Percentiles rank a stretch among this genome's conserved stretches.
Evolutionary conservation across 2,888 invertebrate genomes (phyloP).

Genomic region (Agrotis ipsilon): DNA sequence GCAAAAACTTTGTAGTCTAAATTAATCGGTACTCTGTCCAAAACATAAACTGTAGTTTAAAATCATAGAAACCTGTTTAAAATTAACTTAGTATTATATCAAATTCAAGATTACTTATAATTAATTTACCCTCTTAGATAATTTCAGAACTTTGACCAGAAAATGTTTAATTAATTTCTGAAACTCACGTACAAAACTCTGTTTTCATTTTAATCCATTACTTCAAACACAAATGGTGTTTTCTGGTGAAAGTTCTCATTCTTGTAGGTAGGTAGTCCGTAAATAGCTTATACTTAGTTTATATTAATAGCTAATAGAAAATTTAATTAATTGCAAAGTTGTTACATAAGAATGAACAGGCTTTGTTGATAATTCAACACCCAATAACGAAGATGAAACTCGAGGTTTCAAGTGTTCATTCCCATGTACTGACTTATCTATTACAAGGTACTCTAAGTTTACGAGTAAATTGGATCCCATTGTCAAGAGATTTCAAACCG

Average conservation of each 20-base stretch:
- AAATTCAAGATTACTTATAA: slow-evolving; percentile 9
- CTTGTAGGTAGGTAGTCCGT: slow-evolving; percentile 21
- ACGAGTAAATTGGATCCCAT: slow-evolving; percentile 65
- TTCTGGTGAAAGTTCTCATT: slow-evolving; percentile 40
- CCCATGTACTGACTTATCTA: slow-evolving; percentile 52
- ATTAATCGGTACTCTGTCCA: slow-evolving; percentile 1
- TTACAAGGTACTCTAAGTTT: slow-evolving; percentile 63
- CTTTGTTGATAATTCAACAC: slow-evolving; percentile 14
- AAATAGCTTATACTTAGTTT: slow-evolving; percentile 28
- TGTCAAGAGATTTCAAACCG: slow-evolving; percentile 73
- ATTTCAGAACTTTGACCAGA: slow-evolving; percentile 38
- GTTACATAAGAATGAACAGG: slow-evolving; percentile 13
- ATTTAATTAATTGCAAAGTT: not conserved
- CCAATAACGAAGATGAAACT: slow-evolving; percentile 32
- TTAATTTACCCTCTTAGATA: slow-evolving; percentile 15
- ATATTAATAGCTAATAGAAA: slow-evolving; percentile 8
- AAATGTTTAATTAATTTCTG: slow-evolving; percentile 24
- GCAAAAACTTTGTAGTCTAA: slow-evolving; percentile 27
- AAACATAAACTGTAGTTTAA: slow-evolving; percentile 29
- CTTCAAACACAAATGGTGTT: not conserved
- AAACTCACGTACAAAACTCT: slow-evolving; percentile 4
- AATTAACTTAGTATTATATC: slow-evolving; percentile 17
- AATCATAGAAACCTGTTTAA: slow-evolving; percentile 24
- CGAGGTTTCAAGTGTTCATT: slow-evolving; percentile 41
- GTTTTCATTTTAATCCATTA: not conserved